Evolutionary conservation across 2,797 vertebrate genomes (phyloP).

Genomic region (Buceros bicornis): DNA sequence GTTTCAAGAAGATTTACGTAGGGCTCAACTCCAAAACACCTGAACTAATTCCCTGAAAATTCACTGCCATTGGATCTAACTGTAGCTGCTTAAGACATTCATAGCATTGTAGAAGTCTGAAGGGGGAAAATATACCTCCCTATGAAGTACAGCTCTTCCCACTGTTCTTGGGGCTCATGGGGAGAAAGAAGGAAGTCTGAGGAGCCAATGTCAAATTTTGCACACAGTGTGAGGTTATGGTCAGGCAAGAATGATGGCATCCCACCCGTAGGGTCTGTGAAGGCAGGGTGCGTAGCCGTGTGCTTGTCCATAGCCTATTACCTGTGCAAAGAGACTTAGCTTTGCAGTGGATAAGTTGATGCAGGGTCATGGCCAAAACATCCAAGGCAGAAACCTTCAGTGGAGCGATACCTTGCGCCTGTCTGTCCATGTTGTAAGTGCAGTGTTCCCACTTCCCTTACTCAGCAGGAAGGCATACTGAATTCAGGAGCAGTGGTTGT

Average conservation of each 20-base stretch:
- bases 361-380: fast-evolving
- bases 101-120: not conserved
- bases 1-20: not conserved
- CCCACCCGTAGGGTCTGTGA: fast-evolving
- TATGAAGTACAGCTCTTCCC: not conserved
- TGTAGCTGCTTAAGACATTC: not conserved
- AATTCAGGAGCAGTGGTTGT: not conserved
- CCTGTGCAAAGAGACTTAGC: not conserved
- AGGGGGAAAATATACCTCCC: not conserved
- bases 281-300: not conserved
- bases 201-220: not conserved
- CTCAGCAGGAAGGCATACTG: not conserved
- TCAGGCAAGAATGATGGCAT: fast-evolving
- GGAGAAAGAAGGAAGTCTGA: not conserved
- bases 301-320: not conserved
- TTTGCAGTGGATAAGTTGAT: not conserved
- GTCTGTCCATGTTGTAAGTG: not conserved
- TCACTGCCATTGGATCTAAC: not conserved
- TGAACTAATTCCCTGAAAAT: not conserved
- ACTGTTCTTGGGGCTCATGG: fast-evolving
- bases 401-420: not conserved
- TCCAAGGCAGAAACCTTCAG: not conserved
- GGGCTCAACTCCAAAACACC: not conserved
- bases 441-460: not conserved
- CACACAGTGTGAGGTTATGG: fast-evolving